phyloP scores from a whole-genome alignment of 2,113 vertebrate genomes.

The Odobenus rosmarus region DNA sequence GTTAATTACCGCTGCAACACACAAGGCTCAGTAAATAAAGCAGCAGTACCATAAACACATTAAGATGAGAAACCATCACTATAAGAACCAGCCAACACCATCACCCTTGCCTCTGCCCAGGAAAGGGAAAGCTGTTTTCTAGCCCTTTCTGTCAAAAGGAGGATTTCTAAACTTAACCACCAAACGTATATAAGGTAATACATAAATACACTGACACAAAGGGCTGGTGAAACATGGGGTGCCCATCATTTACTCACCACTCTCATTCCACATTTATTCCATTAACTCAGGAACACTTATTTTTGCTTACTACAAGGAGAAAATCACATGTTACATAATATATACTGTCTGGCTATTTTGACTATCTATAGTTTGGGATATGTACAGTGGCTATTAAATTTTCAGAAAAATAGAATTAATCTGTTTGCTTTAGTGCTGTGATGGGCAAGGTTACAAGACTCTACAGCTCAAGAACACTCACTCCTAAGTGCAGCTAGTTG shows the following conservation, averaged over 20 bases:
- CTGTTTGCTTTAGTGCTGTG: background rate
- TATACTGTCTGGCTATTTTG: fast-evolving
- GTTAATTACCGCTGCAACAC: constrained; percentile 95
- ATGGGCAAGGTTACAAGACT: constrained; percentile 49
- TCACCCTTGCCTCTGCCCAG: constrained; percentile 70
- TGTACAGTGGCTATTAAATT: background rate
- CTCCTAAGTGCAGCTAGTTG: constrained; percentile 1
- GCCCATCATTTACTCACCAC: constrained; percentile 42
- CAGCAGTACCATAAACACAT: constrained; percentile 88
- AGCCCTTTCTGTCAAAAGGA: constrained; percentile 71
- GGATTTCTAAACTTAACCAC: constrained; percentile 74
- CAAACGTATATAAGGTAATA: constrained; percentile 25
- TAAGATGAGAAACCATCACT: constrained; percentile 86
- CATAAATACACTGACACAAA: constrained; percentile 60
- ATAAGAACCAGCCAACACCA: constrained; percentile 55
- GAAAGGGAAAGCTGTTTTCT: constrained; percentile 75
- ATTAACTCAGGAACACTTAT: constrained; percentile 11
- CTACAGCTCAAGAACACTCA: constrained; percentile 14
- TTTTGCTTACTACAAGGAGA: constrained; percentile 32
- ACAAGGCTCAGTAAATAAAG: constrained; percentile 92
- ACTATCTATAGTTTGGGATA: background rate
- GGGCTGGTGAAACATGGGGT: background rate
- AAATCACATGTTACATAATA: constrained; percentile 40
- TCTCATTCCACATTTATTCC: background rate
- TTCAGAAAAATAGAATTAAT: constrained; percentile 50